phyloP scores from a whole-genome alignment of 2,888 invertebrate genomes.

The Gonocerus acuteangulatus region DNA sequence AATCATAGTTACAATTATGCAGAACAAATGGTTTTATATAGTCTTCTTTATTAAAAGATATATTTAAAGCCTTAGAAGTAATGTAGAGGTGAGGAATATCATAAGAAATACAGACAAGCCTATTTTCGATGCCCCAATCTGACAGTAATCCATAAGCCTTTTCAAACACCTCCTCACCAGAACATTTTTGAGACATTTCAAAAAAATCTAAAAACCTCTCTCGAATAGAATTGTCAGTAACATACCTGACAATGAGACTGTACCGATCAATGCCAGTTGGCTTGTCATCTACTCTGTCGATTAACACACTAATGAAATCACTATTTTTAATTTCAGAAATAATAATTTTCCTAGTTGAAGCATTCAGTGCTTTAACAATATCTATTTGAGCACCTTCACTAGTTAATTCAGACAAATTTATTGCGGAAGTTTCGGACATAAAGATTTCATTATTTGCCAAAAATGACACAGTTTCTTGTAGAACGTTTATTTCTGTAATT shows the following conservation, averaged over 20 bases:
- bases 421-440: neutral
- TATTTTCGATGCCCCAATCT: neutral
- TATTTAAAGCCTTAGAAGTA: neutral
- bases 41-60: neutral
- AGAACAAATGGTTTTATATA: constrained; percentile 7
- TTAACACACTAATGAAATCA: neutral
- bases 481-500: neutral
- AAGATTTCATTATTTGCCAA: neutral
- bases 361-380: neutral
- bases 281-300: neutral
- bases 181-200: neutral
- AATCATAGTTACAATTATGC: neutral
- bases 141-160: neutral
- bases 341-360: neutral
- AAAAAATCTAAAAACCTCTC: neutral
- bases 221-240: neutral
- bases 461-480: neutral
- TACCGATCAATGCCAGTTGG: neutral
- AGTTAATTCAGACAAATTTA: neutral
- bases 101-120: neutral
- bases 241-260: neutral
- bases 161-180: neutral
- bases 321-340: neutral
- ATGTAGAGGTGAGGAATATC: neutral
- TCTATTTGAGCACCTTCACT: neutral